A percentile compares a stretch with the other conserved stretches of the same genome.
phyloP scores from a whole-genome alignment of 2,888 invertebrate genomes.

The Tetheella fluctuosa region DNA sequence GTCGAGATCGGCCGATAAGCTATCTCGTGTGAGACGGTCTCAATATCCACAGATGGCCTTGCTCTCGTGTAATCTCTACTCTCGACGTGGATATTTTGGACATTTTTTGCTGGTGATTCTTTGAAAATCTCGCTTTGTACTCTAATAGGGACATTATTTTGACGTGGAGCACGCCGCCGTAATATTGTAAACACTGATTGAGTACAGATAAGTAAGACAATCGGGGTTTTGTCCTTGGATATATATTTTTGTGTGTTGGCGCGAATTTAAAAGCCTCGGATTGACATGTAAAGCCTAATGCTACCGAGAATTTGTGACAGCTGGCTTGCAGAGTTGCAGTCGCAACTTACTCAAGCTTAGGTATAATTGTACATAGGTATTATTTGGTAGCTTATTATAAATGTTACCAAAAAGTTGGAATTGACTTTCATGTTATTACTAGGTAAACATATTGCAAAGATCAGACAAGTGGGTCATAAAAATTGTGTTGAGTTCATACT shows the following conservation, averaged over 20 bases:
- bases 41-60: slow-evolving; percentile 84
- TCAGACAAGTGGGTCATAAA: slow-evolving; percentile 18
- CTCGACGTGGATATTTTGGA: slow-evolving; percentile 72
- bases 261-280: slow-evolving; percentile 44
- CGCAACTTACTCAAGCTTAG: background rate
- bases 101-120: slow-evolving; percentile 79
- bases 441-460: background rate
- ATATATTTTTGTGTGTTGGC: slow-evolving; percentile 54
- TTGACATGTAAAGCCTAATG: slow-evolving; percentile 25
- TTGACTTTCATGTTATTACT: background rate
- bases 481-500: background rate
- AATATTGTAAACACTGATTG: slow-evolving; percentile 82
- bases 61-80: slow-evolving; percentile 75
- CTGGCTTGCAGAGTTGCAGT: slow-evolving; percentile 10
- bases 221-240: slow-evolving; percentile 60
- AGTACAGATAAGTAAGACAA: slow-evolving; percentile 80
- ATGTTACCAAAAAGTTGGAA: background rate
- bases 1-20: slow-evolving; percentile 79
- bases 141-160: slow-evolving; percentile 84
- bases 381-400: background rate
- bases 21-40: slow-evolving; percentile 82
- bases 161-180: slow-evolving; percentile 75
- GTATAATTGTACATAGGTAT: too few species aligned
- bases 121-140: slow-evolving; percentile 78
- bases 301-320: slow-evolving; percentile 46